Percentiles rank a stretch among this genome's conserved stretches.
phyloP scores from a whole-genome alignment of 1,140 invertebrate species.

The Leptinotarsa defecta region DNA sequence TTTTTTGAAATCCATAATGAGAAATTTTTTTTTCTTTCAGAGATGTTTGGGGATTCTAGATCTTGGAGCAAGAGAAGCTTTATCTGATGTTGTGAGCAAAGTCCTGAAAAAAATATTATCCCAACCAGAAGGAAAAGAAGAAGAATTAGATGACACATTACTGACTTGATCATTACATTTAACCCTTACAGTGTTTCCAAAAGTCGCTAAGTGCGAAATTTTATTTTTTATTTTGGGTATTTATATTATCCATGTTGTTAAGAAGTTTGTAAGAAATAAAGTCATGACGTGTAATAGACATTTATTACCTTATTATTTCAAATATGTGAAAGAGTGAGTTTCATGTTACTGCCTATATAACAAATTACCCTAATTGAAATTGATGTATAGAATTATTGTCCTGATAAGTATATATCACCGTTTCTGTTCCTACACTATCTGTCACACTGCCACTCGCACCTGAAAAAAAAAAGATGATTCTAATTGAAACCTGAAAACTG shows the following conservation, averaged over 20 bases:
- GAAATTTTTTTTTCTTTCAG: conserved; percentile 58
- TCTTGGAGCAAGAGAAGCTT: conserved; percentile 82
- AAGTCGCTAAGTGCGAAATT: not conserved
- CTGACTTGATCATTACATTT: conserved; percentile 66
- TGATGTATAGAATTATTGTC: conserved; percentile 53
- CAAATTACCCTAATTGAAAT: conserved; percentile 49
- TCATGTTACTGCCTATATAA: too few relatives aligned
- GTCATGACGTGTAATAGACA: not conserved
- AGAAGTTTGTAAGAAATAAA: conserved; percentile 14
- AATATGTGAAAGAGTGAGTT: too few relatives aligned
- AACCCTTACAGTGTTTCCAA: not conserved
- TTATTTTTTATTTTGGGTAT: conserved; percentile 7
- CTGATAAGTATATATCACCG: conserved; percentile 55
- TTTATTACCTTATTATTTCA: not conserved
- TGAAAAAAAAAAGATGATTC: conserved; percentile 41
- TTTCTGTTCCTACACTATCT: conserved; percentile 47
- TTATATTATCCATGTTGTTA: conserved; percentile 13
- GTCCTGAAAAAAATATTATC: conserved; percentile 74
- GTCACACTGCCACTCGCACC: conserved; percentile 46
- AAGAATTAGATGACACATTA: conserved; percentile 90
- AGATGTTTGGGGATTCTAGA: conserved; percentile 78
- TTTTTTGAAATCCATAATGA: not conserved
- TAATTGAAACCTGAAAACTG: not conserved
- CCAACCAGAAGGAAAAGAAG: conserved; percentile 80
- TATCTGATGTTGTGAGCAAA: conserved; percentile 87